Evolutionary conservation across 2,113 vertebrate species (phyloP).

Genomic region (Gobius niger): DNA sequence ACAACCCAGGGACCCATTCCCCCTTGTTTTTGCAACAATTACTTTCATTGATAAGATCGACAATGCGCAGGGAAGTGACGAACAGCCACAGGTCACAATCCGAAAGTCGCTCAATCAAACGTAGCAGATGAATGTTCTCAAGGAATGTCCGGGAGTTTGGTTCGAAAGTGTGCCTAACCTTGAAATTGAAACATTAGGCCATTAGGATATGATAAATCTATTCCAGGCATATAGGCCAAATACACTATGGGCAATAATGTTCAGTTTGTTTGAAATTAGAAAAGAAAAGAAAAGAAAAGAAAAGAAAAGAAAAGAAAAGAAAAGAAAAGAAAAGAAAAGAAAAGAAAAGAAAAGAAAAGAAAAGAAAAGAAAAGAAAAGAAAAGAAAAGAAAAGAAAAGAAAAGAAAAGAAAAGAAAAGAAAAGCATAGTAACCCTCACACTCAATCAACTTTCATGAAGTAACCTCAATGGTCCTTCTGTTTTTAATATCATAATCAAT

Average conservation of each 20-base stretch:
- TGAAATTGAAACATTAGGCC: neutral
- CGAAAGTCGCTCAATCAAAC: neutral
- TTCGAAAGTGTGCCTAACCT: conserved; percentile 1
- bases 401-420: no score
- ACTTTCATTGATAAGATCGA: conserved; percentile 6
- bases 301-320: no score
- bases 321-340: no score
- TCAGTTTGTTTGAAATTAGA: no score
- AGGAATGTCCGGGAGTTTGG: neutral
- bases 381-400: no score
- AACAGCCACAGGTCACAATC: conserved; percentile 4
- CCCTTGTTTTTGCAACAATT: conserved; percentile 11
- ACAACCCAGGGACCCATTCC: conserved; percentile 4
- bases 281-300: no score
- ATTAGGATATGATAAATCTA: conserved; percentile 1
- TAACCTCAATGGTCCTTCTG: neutral
- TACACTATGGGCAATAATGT: neutral
- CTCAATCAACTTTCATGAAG: no score
- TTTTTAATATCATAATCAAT: neutral
- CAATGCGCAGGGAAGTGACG: neutral
- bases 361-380: no score
- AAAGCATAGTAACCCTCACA: no score
- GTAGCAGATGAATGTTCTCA: neutral
- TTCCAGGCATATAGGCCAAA: neutral
- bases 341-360: no score